A percentile compares a stretch with the other conserved stretches of the same genome.
Evolutionary conservation across 2,797 vertebrate species (phyloP).

Genomic region (Pelodytes ibericus): DNA sequence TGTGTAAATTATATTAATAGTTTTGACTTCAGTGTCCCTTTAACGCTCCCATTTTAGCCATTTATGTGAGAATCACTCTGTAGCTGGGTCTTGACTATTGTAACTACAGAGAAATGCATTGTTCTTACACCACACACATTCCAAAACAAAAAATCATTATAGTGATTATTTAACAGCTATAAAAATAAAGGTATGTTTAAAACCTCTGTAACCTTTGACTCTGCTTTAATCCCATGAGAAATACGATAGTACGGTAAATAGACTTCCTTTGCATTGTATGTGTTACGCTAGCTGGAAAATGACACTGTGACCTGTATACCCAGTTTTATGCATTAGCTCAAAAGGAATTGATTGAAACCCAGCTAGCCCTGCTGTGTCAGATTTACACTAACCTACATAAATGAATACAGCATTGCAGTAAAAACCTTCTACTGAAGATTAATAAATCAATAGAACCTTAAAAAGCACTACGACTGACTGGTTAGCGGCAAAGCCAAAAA

Average conservation of each 20-base stretch:
- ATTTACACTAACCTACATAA: slow-evolving; percentile 34
- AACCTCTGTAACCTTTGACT: no score
- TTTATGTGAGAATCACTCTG: no score
- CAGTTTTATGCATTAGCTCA: slow-evolving; percentile 12
- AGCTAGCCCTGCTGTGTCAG: slow-evolving; percentile 10
- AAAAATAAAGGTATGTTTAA: no score
- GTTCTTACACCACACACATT: no score
- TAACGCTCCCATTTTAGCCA: no score
- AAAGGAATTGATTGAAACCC: slow-evolving; percentile 32
- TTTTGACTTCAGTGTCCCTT: no score
- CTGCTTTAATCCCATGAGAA: background rate
- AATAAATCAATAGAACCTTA: slow-evolving; percentile 41
- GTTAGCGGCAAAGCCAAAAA: background rate
- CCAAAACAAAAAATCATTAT: no score
- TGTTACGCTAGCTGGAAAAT: background rate
- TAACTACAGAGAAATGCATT: no score
- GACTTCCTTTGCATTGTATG: background rate
- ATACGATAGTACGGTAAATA: background rate
- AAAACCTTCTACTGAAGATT: slow-evolving; percentile 35
- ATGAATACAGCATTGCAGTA: slow-evolving; percentile 40
- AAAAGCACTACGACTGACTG: background rate
- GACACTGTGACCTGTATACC: background rate
- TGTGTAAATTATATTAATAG: no score
- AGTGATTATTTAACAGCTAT: no score
- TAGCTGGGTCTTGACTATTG: no score